These are phyloP conservation scores for Himalopsyche kuldschensis DNA, from an alignment of 2,888 invertebrate species.

Conservation along the genomic window DNA sequence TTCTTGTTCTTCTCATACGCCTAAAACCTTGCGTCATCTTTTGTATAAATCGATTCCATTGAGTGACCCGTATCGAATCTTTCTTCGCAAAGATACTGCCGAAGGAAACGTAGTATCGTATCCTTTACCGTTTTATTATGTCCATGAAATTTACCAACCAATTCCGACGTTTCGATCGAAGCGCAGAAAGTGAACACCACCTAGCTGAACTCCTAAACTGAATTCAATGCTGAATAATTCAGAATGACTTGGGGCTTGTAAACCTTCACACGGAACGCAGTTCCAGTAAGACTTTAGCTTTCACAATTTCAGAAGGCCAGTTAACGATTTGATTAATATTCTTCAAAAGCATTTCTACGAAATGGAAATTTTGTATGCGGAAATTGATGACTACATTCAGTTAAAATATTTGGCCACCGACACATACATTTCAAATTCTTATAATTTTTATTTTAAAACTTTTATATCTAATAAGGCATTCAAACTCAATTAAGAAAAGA, in stretches of 20 bases:
- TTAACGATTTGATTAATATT: background rate
- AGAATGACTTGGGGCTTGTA: slow-evolving; percentile 7
- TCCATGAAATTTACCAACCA: slow-evolving; percentile 6
- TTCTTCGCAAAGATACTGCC: background rate
- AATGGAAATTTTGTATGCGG: background rate
- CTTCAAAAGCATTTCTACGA: background rate
- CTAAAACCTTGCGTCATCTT: no score
- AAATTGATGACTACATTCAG: background rate
- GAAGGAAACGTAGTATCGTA: background rate
- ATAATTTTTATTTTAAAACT: no score
- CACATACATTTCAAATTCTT: background rate
- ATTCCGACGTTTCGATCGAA: slow-evolving; percentile 4
- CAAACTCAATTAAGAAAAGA: no score
- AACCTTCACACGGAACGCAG: background rate
- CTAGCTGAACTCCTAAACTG: slow-evolving; percentile 5
- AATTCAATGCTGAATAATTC: slow-evolving; percentile 17
- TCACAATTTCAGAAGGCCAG: background rate
- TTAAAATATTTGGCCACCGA: background rate
- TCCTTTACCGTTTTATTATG: background rate
- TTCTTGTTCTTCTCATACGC: no score
- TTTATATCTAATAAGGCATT: no score
- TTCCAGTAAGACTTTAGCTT: background rate
- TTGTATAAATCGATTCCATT: no score
- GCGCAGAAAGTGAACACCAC: slow-evolving; percentile 10
- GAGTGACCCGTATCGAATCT: background rate